phyloP scores from a whole-genome alignment of 1,140 invertebrate species.

The Trissolcus basalis region DNA sequence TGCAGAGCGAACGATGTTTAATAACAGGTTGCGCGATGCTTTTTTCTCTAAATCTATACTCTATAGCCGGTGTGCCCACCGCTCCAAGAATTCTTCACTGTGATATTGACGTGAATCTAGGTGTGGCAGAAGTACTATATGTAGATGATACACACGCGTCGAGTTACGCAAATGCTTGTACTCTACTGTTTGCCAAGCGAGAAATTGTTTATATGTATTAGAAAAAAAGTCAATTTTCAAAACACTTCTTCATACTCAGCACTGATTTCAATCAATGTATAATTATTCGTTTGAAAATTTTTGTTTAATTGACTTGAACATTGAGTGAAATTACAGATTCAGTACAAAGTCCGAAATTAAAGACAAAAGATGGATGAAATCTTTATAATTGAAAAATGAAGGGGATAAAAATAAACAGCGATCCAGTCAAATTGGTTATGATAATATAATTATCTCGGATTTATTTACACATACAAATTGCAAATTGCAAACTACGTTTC shows the following conservation, averaged over 20 bases:
- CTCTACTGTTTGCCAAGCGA: constrained; percentile 16
- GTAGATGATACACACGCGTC: constrained; percentile 45
- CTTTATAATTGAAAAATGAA: background rate
- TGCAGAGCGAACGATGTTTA: constrained; percentile 53
- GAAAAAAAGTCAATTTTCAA: too few relatives aligned
- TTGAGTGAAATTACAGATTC: too few relatives aligned
- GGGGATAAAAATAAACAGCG: background rate
- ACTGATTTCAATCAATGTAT: too few relatives aligned
- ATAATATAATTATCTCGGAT: constrained; percentile 49
- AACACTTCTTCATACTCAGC: too few relatives aligned
- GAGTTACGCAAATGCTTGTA: constrained; percentile 63
- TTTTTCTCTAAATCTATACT: constrained; percentile 41
- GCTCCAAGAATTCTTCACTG: constrained; percentile 51
- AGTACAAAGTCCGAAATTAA: too few relatives aligned
- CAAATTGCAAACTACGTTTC: constrained; percentile 48
- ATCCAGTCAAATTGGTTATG: background rate
- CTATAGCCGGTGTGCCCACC: constrained; percentile 43
- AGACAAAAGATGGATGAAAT: too few relatives aligned
- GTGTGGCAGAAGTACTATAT: constrained; percentile 54
- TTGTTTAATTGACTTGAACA: too few relatives aligned
- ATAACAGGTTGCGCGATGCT: constrained; percentile 56
- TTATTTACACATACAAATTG: constrained; percentile 61
- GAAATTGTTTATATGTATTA: too few relatives aligned
- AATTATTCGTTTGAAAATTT: too few relatives aligned
- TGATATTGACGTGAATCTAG: constrained; percentile 59